A percentile compares a stretch with the other conserved stretches of the same genome.
Conservation (phyloP, 2,888 invertebrate species). For the Schizotus pectinicornis region DNA sequence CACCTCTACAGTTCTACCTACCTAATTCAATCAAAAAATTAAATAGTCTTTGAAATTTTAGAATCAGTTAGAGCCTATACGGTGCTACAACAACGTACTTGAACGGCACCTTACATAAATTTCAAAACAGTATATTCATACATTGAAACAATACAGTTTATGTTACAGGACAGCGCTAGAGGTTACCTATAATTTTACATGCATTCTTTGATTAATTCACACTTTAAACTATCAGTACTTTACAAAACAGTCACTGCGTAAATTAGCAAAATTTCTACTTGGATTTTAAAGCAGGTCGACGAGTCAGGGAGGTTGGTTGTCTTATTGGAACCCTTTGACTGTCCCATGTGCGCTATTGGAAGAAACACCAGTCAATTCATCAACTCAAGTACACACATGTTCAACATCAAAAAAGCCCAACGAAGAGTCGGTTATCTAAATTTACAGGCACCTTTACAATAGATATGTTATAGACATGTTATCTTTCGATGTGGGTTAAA, state of each 20-base stretch:
- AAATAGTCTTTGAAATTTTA: conserved; percentile 12
- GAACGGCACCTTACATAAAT: conserved; percentile 29
- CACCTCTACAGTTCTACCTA: conserved; percentile 22
- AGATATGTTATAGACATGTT: conserved; percentile 18
- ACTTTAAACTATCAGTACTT: conserved; percentile 43
- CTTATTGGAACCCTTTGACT: conserved; percentile 1
- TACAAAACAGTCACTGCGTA: conserved; percentile 36
- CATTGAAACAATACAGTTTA: conserved; percentile 39
- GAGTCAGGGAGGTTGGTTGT: background rate
- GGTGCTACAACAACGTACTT: conserved; percentile 32
- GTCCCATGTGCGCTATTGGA: conserved; percentile 8
- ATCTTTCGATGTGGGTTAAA: conserved; percentile 28
- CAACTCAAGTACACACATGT: background rate
- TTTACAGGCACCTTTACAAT: conserved; percentile 29
- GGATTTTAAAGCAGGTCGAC: conserved; percentile 7
- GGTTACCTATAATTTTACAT: conserved; percentile 28
- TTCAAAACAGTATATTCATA: conserved; percentile 26
- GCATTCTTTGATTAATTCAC: conserved; percentile 31
- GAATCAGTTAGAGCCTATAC: conserved; percentile 36
- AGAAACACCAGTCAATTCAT: conserved; percentile 22
- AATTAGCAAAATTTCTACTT: conserved; percentile 10
- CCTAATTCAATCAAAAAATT: conserved; percentile 16
- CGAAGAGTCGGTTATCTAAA: conserved; percentile 10
- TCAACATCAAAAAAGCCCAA: conserved; percentile 8
- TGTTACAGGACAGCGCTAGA: conserved; percentile 5